phyloP scores from a whole-genome alignment of 30 jellyfish, hydroid and myxozoan species.

The Chironex yamaguchii region DNA sequence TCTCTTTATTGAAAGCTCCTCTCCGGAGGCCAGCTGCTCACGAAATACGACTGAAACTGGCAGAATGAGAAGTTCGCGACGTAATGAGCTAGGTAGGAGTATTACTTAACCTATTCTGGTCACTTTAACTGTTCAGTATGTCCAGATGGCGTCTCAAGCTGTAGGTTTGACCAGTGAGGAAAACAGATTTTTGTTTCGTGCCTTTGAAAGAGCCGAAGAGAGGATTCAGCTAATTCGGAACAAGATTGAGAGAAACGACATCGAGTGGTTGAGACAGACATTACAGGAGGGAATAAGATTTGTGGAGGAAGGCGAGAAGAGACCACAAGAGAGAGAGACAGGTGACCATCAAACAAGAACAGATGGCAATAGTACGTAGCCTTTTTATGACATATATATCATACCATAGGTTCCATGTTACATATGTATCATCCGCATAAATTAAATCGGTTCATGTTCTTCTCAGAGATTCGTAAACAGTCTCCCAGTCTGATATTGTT shows the following conservation, averaged over 20 bases:
- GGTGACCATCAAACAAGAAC: background rate
- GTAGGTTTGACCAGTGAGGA: background rate
- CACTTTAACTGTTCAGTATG: too few species aligned
- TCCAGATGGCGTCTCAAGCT: background rate
- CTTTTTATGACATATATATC: background rate
- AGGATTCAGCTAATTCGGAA: background rate
- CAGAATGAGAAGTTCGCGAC: too few species aligned
- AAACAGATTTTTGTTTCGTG: background rate
- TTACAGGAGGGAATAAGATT: background rate
- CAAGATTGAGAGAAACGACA: background rate
- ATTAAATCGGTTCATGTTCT: too few species aligned
- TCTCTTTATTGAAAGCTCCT: too few species aligned
- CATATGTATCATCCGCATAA: too few species aligned
- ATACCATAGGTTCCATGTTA: too few species aligned
- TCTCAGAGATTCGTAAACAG: too few species aligned
- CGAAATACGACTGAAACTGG: too few species aligned
- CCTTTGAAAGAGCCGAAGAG: background rate
- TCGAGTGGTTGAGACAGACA: background rate
- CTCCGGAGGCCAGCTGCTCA: too few species aligned
- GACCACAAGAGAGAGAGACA: background rate
- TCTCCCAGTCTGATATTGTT: too few species aligned
- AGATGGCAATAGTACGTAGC: background rate
- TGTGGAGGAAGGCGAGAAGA: background rate
- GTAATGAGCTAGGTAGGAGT: too few species aligned
- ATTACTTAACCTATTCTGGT: too few species aligned